Evolutionary conservation across 2,113 vertebrate genomes (phyloP), one percentile per base, ranked within the genome.

Genomic region (Mormyrus lacerda): DNA sequence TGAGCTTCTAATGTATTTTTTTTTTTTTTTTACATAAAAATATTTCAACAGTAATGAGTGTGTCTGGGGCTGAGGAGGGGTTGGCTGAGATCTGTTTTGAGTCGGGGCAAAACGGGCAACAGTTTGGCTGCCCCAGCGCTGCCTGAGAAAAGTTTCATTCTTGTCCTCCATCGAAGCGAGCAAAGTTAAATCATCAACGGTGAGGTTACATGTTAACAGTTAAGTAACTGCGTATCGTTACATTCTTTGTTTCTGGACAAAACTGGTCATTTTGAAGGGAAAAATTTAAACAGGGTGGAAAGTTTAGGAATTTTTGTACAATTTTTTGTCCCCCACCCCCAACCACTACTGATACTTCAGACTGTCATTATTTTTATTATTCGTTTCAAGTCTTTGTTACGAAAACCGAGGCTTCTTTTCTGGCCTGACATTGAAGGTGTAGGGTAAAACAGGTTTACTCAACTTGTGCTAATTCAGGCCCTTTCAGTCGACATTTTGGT

Each of bases 11-110:
- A 51, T 86, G 85, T 31, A 86, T 51, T 44, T 86, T 10, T 21
- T 47, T 69, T 69, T 2, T 21, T 42, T 7, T 73, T 42, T 42
- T 79, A 79, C 73, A 79, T 79, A 79, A 79, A 79, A 39, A 79
- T 79, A 79, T 79, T 79, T 79, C 73, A 35, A 79, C 73, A 79
- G 73, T 79, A 79, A 79, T 79, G 73, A 79, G 73, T 79, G 42
- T 79, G 73, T 79, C 35, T 42, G 73, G 73, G 73, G 35, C 17
- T 79, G 73, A 19, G 69, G 31, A 2, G 35, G 73, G 73, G 5
- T 76, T 42, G 73, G 42, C 17, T 39, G 73, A 76, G 69, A 35
- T 39, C 69, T 76, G 69, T 73, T 73, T 9, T 73, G 69, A 39
- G 31, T 6, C 73, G 19, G 73, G 5, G 35, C 73, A 42, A 79